Evolutionary conservation across 2,113 vertebrate species (phyloP).

Genomic region (Sialia sialis): DNA sequence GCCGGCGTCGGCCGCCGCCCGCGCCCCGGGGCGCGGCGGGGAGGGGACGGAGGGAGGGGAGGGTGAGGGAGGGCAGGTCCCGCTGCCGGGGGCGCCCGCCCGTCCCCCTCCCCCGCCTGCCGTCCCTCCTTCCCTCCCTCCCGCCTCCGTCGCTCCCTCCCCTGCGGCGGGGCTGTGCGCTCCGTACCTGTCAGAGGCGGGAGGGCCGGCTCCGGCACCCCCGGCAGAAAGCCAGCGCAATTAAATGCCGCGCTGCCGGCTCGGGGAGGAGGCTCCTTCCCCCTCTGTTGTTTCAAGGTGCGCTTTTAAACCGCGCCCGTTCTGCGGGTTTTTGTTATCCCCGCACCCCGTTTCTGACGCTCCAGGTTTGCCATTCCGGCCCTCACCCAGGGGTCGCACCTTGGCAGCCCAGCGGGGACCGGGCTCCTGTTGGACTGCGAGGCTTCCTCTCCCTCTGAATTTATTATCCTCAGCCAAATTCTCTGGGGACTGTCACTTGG

Average conservation of each 20-base stretch:
- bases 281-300: neutral
- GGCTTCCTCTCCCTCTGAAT: rapidly evolving
- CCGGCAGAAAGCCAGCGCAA: neutral
- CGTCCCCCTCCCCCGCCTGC: neutral
- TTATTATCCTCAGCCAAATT: neutral
- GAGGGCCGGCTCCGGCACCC: neutral
- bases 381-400: neutral
- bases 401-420: neutral
- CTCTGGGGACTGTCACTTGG: rapidly evolving
- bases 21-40: neutral
- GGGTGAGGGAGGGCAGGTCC: neutral
- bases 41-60: too few species aligned
- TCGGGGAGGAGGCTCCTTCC: neutral
- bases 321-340: neutral
- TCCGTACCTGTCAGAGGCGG: neutral
- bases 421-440: neutral
- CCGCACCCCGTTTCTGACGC: neutral
- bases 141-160: neutral
- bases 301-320: neutral
- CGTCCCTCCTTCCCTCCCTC: neutral
- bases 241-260: neutral
- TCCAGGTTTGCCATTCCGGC: too few species aligned
- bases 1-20: neutral
- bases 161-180: neutral
- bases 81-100: neutral